Evolutionary conservation across 2,797 vertebrate species (phyloP).

Genomic region (Ceryle rudis): DNA sequence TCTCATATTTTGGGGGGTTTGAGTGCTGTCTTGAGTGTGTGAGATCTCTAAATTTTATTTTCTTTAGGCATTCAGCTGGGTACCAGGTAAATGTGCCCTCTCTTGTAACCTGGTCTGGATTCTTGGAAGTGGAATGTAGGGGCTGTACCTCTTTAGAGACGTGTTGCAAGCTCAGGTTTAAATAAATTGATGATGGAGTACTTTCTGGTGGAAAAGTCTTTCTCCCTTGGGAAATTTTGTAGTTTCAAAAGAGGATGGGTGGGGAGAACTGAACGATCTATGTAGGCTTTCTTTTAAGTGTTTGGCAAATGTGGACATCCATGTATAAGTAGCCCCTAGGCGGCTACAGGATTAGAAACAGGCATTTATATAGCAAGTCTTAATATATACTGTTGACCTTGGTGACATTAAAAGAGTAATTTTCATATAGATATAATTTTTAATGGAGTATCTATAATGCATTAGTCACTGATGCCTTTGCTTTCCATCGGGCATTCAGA

Average conservation of each 20-base stretch:
- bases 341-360: background rate
- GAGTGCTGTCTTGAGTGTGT: background rate
- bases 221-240: background rate
- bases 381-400: background rate
- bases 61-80: background rate
- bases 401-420: background rate
- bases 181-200: background rate
- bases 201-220: background rate
- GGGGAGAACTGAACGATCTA: background rate
- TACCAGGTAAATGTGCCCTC: background rate
- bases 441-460: background rate
- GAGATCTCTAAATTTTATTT: background rate
- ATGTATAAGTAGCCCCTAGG: background rate
- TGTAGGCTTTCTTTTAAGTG: background rate
- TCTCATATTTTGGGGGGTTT: background rate
- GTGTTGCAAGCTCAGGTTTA: background rate
- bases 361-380: background rate
- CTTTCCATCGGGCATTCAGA: background rate
- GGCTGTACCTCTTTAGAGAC: background rate
- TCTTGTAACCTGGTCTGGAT: background rate
- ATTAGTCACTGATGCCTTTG: background rate
- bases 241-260: background rate
- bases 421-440: conserved; percentile 7
- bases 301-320: background rate
- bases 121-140: background rate